These are phyloP conservation scores for Arbacia lixula DNA, from an alignment of 53 echinoderm and acorn worm species.

Conservation along the genomic window DNA sequence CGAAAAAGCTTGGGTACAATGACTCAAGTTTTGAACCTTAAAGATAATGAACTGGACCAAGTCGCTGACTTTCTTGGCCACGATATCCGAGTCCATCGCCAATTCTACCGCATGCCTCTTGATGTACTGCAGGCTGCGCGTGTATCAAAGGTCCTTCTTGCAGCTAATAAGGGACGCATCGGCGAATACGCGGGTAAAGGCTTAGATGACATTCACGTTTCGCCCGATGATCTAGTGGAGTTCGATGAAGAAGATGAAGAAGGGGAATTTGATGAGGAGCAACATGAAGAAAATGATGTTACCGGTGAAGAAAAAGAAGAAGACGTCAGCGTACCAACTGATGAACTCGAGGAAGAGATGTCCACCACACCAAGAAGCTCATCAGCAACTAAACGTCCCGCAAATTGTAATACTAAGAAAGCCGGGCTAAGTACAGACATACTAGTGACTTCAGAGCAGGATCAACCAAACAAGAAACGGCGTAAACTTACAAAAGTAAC, in stretches of 20 bases:
- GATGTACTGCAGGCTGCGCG: constrained; percentile 63
- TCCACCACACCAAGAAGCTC: not conserved
- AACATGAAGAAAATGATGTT: not conserved
- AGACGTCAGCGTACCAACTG: constrained; percentile 3
- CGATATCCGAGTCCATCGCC: constrained; percentile 63
- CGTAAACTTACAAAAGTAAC: not conserved
- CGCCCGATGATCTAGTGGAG: constrained; percentile 11
- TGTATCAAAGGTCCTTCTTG: constrained; percentile 63
- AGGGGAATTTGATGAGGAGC: not conserved
- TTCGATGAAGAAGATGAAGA: constrained; percentile 14
- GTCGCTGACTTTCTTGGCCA: constrained; percentile 64
- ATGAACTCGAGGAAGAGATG: constrained; percentile 1
- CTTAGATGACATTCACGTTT: constrained; percentile 56
- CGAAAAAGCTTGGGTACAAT: constrained; percentile 49
- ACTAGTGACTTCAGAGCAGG: not conserved
- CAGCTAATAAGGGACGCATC: constrained; percentile 53
- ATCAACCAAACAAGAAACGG: constrained; percentile 11
- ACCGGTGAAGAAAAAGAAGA: constrained; percentile 2
- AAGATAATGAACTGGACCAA: constrained; percentile 62
- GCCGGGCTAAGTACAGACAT: constrained; percentile 7
- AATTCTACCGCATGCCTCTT: constrained; percentile 67
- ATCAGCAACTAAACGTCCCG: not conserved
- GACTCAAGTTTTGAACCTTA: constrained; percentile 62
- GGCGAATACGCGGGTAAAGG: constrained; percentile 52
- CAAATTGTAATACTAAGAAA: constrained; percentile 3